These are phyloP conservation scores for Gorsachius goisagi DNA, from an alignment of 2,113 vertebrate species.

Conservation along the genomic window DNA sequence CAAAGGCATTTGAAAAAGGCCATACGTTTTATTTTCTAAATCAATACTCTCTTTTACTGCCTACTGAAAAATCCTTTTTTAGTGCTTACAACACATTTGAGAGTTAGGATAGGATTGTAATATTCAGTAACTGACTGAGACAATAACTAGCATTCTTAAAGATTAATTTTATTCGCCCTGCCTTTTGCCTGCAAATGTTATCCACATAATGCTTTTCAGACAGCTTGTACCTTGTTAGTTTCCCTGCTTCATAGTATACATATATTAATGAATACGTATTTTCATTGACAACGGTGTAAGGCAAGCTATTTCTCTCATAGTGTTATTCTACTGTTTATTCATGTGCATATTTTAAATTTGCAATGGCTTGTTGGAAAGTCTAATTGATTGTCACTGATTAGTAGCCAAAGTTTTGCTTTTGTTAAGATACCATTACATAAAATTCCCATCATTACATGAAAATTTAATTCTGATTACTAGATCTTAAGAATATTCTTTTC, in stretches of 20 bases:
- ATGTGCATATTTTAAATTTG: constrained; percentile 65
- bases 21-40: constrained; percentile 65
- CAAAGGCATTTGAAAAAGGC: constrained; percentile 57
- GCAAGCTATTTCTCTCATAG: constrained; percentile 48
- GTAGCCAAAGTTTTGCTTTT: constrained; percentile 50
- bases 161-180: constrained; percentile 32
- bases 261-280: constrained; percentile 40
- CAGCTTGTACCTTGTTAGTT: constrained; percentile 35
- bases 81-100: constrained; percentile 43
- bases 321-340: constrained; percentile 32
- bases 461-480: constrained; percentile 18
- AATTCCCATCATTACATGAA: not conserved
- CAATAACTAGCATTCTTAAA: constrained; percentile 60
- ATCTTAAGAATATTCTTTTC: constrained; percentile 2
- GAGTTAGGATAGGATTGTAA: constrained; percentile 51
- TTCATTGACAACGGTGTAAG: constrained; percentile 34
- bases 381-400: constrained; percentile 54
- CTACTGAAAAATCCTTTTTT: constrained; percentile 43
- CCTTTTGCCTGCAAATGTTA: constrained; percentile 49
- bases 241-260: constrained; percentile 32
- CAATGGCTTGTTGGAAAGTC: constrained; percentile 52
- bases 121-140: constrained; percentile 47
- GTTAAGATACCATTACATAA: constrained; percentile 35
- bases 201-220: constrained; percentile 18
- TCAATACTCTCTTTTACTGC: constrained; percentile 56